Evolutionary conservation across 2,797 vertebrate genomes (phyloP), one percentile per base, ranked within the genome.

Genomic region (Pogoniulus pusillus): DNA sequence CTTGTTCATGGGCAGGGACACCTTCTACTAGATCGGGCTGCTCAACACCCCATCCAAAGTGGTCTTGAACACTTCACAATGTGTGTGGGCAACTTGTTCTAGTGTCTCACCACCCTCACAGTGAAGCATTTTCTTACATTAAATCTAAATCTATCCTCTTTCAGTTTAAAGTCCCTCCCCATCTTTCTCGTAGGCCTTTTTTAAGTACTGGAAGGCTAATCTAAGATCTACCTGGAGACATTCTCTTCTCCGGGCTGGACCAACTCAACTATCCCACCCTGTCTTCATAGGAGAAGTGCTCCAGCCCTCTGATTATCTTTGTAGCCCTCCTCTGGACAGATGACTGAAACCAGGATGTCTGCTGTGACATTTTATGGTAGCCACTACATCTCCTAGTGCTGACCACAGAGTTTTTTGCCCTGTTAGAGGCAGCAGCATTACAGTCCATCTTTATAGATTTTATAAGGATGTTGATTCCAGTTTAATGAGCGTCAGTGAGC

Each of bases 401-500:
- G 84, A 92, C 82, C 64, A 60, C 0, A 70, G 72, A 49, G 27
- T 10, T 71, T 66, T 89, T 76, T 24, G 18, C 30, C 65, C 51
- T 75, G 9, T 30, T 51, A 57, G 39, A 95, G 86, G 76, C 1
- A 71, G 45, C 54, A 75, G 59, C 49, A 81, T 23, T 87, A 55
- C 68, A 68, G 85, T 55, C 82, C 69, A 60, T 62, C 80, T 92
- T 92, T 57, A 63, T 22, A 51, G 84, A 81, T 85, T 92, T 94
- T 85, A 53, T 80, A 94, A 94, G 74, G 66, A 76, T 91, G 93
- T 77, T 93, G 91, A 95, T 87, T 91, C 74, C 71, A 78, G 59
- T 91, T 93, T 94, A 94, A 93, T 34, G 43, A 95, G 91, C 63
- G 72, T 66, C 91, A 88, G 69, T 85, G 62, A 96, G 85, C 95